Base-by-base conservation (phyloP, 2,797 vertebrate genomes). In the Jordanella pulchra region DNA sequence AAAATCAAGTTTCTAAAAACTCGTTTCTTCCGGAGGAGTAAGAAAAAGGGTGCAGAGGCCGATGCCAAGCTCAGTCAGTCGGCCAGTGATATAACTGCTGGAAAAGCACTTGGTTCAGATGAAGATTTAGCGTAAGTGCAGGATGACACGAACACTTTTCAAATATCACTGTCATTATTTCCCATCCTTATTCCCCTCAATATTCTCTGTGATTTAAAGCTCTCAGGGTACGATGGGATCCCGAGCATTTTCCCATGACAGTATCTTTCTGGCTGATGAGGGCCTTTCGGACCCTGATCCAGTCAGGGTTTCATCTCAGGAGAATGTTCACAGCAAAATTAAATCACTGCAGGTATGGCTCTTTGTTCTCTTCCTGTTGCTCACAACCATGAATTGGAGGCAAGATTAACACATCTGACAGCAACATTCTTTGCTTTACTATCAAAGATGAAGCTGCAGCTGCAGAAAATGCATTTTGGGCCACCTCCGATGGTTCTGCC, bases 171-270 rank as follows among this genome's bases (percentile, higher is more conserved):
- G 63, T 10, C 58, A 4, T 45, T 7, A 39, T 42, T 69, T 77
- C 27, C 47, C 17, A 23, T 32, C 11, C 2, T 61, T 58, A 18
- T 14, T 60, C 47, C 39, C 48, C 12, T 68, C 21, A 23, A 4
- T 11, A 3, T 21, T 67, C 21, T 56, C 30, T 71, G 63, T 54
- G 66, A 21, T 82, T 84, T 98, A 96, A 90, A 92, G 90, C 60
- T 89, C 94, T 3, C 91, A 93, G 87, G 90, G 87, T 25, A 72
- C 89, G 0, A 91, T 97, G 92, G 96, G 95, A 81, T 97, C 93
- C 44, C 95, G 97, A 81, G 95, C 97, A 51, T 89, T 97, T 70
- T 99, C 97, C 69, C 96, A 97, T 6, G 97, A 99, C 73, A 99
- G 97, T 89, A 97, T 99, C 89, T 99, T 99, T 88, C 93, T 96